These are phyloP conservation scores for Drosophila bipectinata DNA, from an alignment of 1,140 invertebrate genomes.

Conservation along the genomic window DNA sequence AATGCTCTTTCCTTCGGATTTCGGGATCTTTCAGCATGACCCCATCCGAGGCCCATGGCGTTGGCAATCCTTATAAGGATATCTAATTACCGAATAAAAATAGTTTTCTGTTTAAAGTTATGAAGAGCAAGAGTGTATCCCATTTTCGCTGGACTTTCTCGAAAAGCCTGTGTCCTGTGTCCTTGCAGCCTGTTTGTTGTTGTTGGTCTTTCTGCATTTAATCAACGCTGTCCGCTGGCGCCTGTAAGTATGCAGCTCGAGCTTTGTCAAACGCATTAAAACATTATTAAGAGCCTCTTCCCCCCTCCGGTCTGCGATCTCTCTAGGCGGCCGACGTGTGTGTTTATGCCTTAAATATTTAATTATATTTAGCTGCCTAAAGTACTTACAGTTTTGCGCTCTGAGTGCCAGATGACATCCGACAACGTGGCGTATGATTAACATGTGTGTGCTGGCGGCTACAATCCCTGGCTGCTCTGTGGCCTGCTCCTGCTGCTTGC, in stretches of 20 bases:
- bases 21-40: too few relatives aligned
- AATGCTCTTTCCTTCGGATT: too few relatives aligned
- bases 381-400: constrained; percentile 81
- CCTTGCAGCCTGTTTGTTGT: constrained; percentile 29
- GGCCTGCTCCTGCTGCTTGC: not conserved
- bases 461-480: not conserved
- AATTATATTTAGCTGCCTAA: constrained; percentile 81
- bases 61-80: too few relatives aligned
- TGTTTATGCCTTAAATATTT: constrained; percentile 71
- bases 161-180: not conserved
- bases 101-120: too few relatives aligned
- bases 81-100: too few relatives aligned
- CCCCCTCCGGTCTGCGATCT: not conserved
- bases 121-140: not conserved
- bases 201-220: constrained; percentile 59
- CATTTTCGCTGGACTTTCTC: not conserved
- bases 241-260: constrained; percentile 73
- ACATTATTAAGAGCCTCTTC: constrained; percentile 67
- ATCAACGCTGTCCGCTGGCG: constrained; percentile 67
- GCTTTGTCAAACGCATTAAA: constrained; percentile 81
- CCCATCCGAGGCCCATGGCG: too few relatives aligned
- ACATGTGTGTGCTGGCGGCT: constrained; percentile 38
- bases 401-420: constrained; percentile 51
- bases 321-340: constrained; percentile 6
- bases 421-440: constrained; percentile 65